These are phyloP conservation scores for Huso huso DNA, from an alignment of 2,797 vertebrate species.

Conservation along the genomic window DNA sequence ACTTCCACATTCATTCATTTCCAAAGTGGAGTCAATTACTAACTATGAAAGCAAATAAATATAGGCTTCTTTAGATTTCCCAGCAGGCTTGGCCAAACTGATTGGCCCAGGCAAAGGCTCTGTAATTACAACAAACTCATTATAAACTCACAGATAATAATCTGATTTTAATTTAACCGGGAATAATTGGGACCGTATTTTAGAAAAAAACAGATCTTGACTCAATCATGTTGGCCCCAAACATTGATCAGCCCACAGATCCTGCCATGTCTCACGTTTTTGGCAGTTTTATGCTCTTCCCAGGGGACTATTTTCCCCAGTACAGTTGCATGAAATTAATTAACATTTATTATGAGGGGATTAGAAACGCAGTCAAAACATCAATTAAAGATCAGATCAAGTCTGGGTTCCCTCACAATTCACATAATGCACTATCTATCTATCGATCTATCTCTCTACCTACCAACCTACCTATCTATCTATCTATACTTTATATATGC, in stretches of 20 bases:
- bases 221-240: conserved; percentile 42
- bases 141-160: neutral
- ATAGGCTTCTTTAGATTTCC: conserved; percentile 40
- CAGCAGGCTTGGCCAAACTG: conserved; percentile 33
- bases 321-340: too few species aligned
- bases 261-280: conserved; percentile 43
- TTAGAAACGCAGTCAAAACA: too few species aligned
- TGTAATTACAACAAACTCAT: conserved; percentile 31
- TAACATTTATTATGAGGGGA: too few species aligned
- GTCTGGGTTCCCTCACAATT: too few species aligned
- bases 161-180: conserved; percentile 3
- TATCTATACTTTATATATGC: too few species aligned
- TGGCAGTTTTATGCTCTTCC: conserved; percentile 40
- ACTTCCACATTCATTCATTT: conserved; percentile 36
- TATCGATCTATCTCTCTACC: too few species aligned
- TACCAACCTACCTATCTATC: too few species aligned
- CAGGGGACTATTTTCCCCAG: too few species aligned
- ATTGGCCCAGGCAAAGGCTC: conserved; percentile 34
- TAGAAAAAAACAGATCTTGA: conserved; percentile 47
- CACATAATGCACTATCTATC: too few species aligned
- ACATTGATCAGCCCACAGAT: conserved; percentile 37
- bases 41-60: conserved; percentile 29
- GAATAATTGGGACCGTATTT: conserved; percentile 51
- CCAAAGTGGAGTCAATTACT: conserved; percentile 42
- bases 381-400: too few species aligned